Evolutionary conservation across 2,888 invertebrate species (phyloP), one percentile per base, ranked within the genome.

Genomic region (Pediacus dermestoides): DNA sequence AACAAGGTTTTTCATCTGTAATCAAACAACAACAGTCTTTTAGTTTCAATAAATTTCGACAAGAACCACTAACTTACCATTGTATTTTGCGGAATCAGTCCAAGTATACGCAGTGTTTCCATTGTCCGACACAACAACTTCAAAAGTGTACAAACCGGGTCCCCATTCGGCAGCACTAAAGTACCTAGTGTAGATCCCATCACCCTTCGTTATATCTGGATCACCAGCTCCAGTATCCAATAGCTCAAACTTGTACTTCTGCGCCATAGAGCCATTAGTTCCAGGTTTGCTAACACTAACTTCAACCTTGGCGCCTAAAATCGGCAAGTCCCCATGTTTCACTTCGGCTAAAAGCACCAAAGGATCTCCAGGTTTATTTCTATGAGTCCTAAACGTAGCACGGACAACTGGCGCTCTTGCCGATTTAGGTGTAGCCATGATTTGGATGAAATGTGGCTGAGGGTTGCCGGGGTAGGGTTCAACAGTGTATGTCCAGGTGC

Each of bases 111-210:
- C 75, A 4, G 73, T 74, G 49, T 74, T 75, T 16, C 74, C 74
- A 55, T 76, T 75, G 57, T 76, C 76, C 23, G 68, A 70, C 0
- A 73, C 71, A 1, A 62, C 63, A 6, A 74, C 68, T 52, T 74
- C 71, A 47, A 76, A 74, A 2, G 69, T 73, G 53, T 75, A 76
- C 18, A 68, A 55, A 9, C 76, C 75, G 1, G 70, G 63, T 18
- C 71, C 71, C 30, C 68, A 66, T 12, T 64, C 63, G 3, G 67
- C 66, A n/a, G 75, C 72, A 43, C 69, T 73, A 48, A 78, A 76
- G 57, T 78, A 80, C 27, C 78, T 70, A 1, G 80, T 76, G 56
- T 82, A 82, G 7, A 82, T 71, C 1, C 82, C 82, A 61, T 82
- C 82, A 1, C 76, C 76, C 58, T 71, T 73, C 12, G 74, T 75